Evolutionary conservation across 2,797 vertebrate species (phyloP).

Genomic region (Sebastes reedi): DNA sequence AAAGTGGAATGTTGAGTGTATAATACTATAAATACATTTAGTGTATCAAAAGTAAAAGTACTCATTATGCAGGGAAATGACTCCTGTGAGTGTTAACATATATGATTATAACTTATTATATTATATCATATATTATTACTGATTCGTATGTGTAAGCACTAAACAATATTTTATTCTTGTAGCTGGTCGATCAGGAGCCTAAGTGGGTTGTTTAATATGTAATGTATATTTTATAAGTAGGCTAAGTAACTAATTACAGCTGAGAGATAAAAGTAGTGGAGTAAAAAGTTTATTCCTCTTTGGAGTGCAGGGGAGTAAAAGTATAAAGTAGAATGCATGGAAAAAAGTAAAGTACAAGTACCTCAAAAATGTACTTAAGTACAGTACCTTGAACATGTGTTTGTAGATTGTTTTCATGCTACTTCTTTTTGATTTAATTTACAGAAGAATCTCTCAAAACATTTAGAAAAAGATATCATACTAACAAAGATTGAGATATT

Average conservation of each 20-base stretch:
- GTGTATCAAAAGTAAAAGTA: too few relatives aligned
- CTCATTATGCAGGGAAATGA: not conserved
- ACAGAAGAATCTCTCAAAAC: too few relatives aligned
- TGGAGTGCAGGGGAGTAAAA: not conserved
- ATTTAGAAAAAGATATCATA: too few relatives aligned
- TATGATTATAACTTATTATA: not conserved
- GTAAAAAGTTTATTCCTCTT: not conserved
- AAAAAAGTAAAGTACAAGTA: too few relatives aligned
- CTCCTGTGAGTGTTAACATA: not conserved
- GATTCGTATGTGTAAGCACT: not conserved
- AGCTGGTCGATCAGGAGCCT: not conserved
- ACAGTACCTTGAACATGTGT: too few relatives aligned
- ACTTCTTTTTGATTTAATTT: too few relatives aligned
- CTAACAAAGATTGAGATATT: too few relatives aligned
- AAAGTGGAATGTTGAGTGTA: not conserved
- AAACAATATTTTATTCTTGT: not conserved
- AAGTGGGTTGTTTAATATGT: not conserved
- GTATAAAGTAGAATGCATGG: not conserved
- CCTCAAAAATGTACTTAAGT: too few relatives aligned
- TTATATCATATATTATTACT: not conserved
- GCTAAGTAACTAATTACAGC: not conserved
- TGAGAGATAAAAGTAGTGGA: not conserved
- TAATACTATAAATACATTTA: not conserved
- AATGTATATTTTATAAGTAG: not conserved
- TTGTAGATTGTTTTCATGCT: too few relatives aligned